These are phyloP conservation scores for Sphenodon punctatus DNA, from an alignment of 2,797 vertebrate species.

Conservation along the genomic window DNA sequence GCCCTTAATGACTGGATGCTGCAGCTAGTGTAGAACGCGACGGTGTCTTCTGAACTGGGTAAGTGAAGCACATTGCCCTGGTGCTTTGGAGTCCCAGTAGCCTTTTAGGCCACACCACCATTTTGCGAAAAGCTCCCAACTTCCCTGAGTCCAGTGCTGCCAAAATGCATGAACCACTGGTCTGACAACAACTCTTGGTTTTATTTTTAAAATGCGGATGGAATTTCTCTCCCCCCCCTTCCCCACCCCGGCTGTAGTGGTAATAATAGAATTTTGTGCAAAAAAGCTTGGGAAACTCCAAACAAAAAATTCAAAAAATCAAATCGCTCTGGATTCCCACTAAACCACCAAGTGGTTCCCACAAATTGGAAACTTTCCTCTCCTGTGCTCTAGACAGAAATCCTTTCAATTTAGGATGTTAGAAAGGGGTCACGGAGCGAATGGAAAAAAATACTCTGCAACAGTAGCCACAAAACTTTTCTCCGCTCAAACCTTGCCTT, in stretches of 20 bases:
- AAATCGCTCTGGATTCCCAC: conserved; percentile 40
- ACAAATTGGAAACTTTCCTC: conserved; percentile 63
- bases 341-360: conserved; percentile 59
- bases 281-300: conserved; percentile 63
- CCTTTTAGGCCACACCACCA: no score
- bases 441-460: conserved; percentile 50
- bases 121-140: no score
- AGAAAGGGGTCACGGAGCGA: not conserved
- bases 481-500: conserved; percentile 39
- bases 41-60: no score
- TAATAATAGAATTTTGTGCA: conserved; percentile 53
- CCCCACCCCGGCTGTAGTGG: conserved; percentile 3
- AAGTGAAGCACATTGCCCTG: no score
- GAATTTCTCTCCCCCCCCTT: not conserved
- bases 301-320: no score
- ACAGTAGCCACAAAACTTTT: conserved; percentile 50
- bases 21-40: no score
- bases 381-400: not conserved
- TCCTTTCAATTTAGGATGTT: conserved; percentile 4
- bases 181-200: not conserved
- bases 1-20: no score
- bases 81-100: no score
- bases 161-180: not conserved
- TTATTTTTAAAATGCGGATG: conserved; percentile 1
- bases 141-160: no score